Percentiles rank a stretch among this genome's conserved stretches.
Evolutionary conservation across 2,888 invertebrate genomes (phyloP).

Genomic region (Spilosoma lubricipeda): DNA sequence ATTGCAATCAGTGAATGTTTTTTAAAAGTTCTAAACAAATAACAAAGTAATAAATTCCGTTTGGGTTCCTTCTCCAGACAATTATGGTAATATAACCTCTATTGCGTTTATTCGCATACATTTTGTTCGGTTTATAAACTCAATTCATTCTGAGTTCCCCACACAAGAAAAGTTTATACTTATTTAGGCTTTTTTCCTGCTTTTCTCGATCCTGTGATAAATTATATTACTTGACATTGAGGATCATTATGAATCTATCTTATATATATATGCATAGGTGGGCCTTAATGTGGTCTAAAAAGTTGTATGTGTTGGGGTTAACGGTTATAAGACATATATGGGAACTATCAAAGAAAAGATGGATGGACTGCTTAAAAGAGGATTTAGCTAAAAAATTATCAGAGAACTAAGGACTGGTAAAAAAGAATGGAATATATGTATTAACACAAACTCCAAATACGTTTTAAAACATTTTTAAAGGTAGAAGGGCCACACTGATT

Average conservation of each 20-base stretch:
- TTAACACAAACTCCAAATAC: background rate
- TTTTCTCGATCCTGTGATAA: background rate
- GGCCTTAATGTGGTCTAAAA: background rate
- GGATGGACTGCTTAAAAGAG: background rate
- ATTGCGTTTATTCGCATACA: slow-evolving; percentile 11
- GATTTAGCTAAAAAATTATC: too few species aligned
- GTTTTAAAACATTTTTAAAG: background rate
- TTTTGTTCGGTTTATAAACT: slow-evolving; percentile 1
- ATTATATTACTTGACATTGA: background rate
- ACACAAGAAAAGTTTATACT: background rate
- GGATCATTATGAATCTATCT: background rate
- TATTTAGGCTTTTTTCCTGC: background rate
- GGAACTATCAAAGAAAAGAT: background rate
- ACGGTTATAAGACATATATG: background rate
- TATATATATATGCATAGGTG: background rate
- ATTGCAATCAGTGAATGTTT: background rate
- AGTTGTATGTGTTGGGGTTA: background rate
- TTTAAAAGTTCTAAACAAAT: slow-evolving; percentile 7
- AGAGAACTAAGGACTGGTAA: background rate
- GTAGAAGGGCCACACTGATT: too few species aligned
- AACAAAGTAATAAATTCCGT: slow-evolving; percentile 7
- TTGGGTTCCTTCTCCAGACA: slow-evolving; percentile 10
- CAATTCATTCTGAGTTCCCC: background rate
- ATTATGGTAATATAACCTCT: slow-evolving; percentile 9
- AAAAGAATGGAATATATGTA: background rate